phyloP scores from a whole-genome alignment of 1,140 invertebrate species.

The Drosophila sulfurigaster region DNA sequence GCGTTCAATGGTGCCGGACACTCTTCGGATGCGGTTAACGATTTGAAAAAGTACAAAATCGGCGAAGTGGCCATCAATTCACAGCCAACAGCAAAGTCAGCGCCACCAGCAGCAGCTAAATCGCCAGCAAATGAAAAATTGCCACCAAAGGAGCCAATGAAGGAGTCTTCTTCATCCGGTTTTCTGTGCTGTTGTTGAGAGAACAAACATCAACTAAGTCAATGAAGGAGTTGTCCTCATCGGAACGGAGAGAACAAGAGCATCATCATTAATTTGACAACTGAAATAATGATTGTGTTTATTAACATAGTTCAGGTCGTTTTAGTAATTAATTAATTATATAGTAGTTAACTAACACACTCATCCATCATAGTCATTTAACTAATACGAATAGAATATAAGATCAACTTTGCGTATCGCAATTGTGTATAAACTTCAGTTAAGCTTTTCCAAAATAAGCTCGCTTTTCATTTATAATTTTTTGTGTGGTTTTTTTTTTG shows the following conservation, averaged over 20 bases:
- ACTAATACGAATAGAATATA: slow-evolving; percentile 52
- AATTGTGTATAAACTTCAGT: slow-evolving; percentile 61
- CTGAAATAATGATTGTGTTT: slow-evolving; percentile 28
- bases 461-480: slow-evolving; percentile 1
- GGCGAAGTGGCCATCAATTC: slow-evolving; percentile 85
- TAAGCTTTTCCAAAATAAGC: slow-evolving; percentile 3
- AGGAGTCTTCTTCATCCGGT: slow-evolving; percentile 6
- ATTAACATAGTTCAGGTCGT: slow-evolving; percentile 49
- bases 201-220: too few species aligned
- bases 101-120: neutral
- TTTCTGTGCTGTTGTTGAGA: slow-evolving; percentile 44
- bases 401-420: slow-evolving; percentile 72
- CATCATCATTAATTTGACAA: slow-evolving; percentile 1
- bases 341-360: slow-evolving; percentile 35
- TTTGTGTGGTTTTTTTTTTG: slow-evolving; percentile 14
- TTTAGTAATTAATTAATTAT: slow-evolving; percentile 35
- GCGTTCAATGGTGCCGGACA: slow-evolving; percentile 89
- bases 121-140: neutral
- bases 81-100: slow-evolving; percentile 36
- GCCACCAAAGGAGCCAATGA: neutral
- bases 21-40: slow-evolving; percentile 87
- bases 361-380: slow-evolving; percentile 40
- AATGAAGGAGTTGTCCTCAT: too few species aligned
- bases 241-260: too few species aligned
- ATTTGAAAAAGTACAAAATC: slow-evolving; percentile 88